Evolutionary conservation across 2,113 vertebrate species (phyloP).

Genomic region (Notechis scutatus): DNA sequence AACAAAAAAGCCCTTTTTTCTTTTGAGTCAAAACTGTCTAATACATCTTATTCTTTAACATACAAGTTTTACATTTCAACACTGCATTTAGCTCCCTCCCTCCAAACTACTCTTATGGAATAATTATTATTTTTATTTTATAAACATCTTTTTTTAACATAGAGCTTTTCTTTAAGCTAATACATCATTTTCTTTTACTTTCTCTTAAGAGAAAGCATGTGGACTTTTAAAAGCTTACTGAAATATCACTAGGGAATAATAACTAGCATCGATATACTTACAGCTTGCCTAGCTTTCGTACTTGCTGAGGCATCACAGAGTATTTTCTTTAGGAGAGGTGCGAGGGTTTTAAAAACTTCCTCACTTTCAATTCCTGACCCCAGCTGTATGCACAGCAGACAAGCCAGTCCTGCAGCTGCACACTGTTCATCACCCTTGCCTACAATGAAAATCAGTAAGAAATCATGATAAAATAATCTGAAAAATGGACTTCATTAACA

Average conservation of each 20-base stretch:
- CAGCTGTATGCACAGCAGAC: constrained; percentile 91
- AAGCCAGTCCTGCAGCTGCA: constrained; percentile 86
- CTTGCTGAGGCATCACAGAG: constrained; percentile 85
- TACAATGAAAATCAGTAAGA: constrained; percentile 43
- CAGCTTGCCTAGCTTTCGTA: constrained; percentile 86
- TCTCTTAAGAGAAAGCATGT: background rate
- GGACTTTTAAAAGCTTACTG: background rate
- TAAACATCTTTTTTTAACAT: too few relatives aligned
- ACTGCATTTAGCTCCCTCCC: too few relatives aligned
- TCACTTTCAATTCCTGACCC: constrained; percentile 95
- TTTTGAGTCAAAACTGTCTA: too few relatives aligned
- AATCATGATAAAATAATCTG: background rate
- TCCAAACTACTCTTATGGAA: too few relatives aligned
- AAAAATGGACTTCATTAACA: background rate
- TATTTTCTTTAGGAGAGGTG: constrained; percentile 89
- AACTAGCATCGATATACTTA: constrained; percentile 68
- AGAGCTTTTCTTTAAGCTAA: too few relatives aligned
- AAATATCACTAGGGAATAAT: background rate
- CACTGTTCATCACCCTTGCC: constrained; percentile 93
- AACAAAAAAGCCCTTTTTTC: too few relatives aligned
- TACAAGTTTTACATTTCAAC: too few relatives aligned
- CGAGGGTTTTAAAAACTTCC: constrained; percentile 90
- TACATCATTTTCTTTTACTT: too few relatives aligned
- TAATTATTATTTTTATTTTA: too few relatives aligned
- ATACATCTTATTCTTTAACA: too few relatives aligned